Base-by-base conservation (phyloP, 1,140 invertebrate genomes). In the Drosophila seguyi region DNA sequence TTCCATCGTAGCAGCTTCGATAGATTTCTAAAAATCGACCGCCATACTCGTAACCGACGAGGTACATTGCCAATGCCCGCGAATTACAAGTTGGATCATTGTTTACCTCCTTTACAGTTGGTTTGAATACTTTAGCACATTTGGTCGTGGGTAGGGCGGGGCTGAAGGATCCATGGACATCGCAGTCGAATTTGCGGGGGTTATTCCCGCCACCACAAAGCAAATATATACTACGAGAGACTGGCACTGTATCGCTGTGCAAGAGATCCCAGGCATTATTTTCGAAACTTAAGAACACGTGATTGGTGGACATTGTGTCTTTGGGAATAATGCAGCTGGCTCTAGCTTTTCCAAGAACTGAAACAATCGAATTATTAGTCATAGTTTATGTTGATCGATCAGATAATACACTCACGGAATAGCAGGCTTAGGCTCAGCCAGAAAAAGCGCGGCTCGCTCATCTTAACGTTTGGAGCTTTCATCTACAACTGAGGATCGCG, bases 11-110 rank as follows among this genome's bases (percentile, higher is more conserved):
- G 31, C 78, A 81, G 13, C 57, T 77, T 31, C 79, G 34, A 34
- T 74, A 82, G 14, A 81, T 27, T 38, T 81, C 79, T 13, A 81
- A 36, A 31, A 77, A 72, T 3, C 6, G 7, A n/a, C 11, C n/a
- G 5, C 11, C 0, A n/a, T 10, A 11, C 13, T 47, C 34, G 25
- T 62, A 67, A 10, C 79, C 78, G 6, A 81, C 73, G 13, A 42
- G 31, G 13, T 62, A 62, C 60, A 53, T 62, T 4, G 22, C 36
- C n/a, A 31, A 31, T 0, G 38, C 10, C 4, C n/a, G n/a, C 10
- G 1, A 10, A 0, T 10, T 47, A 14, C 78, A 81, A 16, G 36
- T 59, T 0, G 13, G 8, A 61, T 65, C 55, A 3, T 6, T 6
- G n/a, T 41, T 22, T 0, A 4, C 10, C n/a, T 58, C 44, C 25